A percentile compares a stretch with the other conserved stretches of the same genome.
These are phyloP conservation scores for Pteronotus mesoamericanus DNA, from an alignment of 2,797 vertebrate genomes.

Conservation along the genomic window DNA sequence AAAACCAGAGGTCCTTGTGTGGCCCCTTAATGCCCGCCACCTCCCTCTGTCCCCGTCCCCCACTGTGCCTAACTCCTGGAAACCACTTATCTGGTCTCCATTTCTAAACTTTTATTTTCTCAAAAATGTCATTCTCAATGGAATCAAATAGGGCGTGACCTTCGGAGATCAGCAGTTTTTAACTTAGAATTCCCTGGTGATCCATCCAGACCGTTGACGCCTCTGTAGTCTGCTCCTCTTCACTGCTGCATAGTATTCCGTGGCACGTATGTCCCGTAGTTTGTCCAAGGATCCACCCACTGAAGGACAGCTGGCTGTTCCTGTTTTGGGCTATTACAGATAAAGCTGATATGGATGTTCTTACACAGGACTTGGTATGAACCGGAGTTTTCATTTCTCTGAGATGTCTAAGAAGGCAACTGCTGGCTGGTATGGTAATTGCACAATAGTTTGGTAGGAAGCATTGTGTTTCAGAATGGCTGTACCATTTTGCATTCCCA, in stretches of 20 bases:
- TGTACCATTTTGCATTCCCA: background rate
- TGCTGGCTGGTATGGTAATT: background rate
- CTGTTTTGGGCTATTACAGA: background rate
- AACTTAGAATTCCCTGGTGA: background rate
- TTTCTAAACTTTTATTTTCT: background rate
- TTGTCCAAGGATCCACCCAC: background rate
- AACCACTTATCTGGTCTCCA: background rate
- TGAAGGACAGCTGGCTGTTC: background rate
- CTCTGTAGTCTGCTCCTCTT: background rate
- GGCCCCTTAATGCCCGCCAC: accelerated
- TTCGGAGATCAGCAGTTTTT: background rate
- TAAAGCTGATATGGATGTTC: background rate
- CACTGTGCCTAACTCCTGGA: background rate
- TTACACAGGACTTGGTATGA: background rate
- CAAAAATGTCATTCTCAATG: background rate
- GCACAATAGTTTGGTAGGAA: background rate
- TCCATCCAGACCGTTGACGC: too few relatives aligned
- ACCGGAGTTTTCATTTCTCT: background rate
- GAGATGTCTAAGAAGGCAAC: background rate
- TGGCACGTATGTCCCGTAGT: accelerated
- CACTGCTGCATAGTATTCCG: background rate
- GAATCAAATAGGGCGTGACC: background rate
- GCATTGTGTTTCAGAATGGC: background rate
- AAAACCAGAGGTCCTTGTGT: background rate
- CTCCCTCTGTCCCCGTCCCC: background rate